Evolutionary conservation across 2,888 invertebrate species (phyloP), one percentile per base, ranked within the genome.

Genomic region (Cancer borealis): DNA sequence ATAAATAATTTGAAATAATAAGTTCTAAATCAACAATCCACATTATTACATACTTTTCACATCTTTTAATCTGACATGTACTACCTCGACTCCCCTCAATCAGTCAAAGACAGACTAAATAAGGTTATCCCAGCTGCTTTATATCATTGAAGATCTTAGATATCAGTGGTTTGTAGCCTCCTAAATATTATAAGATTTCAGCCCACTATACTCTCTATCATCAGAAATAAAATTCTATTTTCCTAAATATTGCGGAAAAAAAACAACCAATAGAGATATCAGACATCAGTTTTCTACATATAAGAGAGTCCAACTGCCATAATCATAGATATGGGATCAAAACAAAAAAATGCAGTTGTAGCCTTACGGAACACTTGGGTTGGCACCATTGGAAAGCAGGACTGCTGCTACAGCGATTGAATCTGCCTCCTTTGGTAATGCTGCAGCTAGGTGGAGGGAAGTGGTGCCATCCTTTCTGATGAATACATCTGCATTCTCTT

Each of bases 351-450:
- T 1, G 26, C 46, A 87, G 39, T 6, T 46, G 6, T 17, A 46
- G 47, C 90, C 93, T 93, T 91, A 93, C 93, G 88, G 91, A 87
- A 91, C 26, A 91, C 91, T 93, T 45, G 93, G 93, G 84, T 93
- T 93, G 21, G 93, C 93, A 0, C 93, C 91, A 30, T 45, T 54
- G 2, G 60, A 30, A 6, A 93, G 87, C 5, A 93, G 60, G 45
- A 93, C 5, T 17, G 87, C 54, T 6, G 91, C 91, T 0, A 91
- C 66, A 4, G 60, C 66, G 12, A 93, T 10, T 46, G 91, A 91
- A 17, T 93, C 92, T 45, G 88, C 88, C n/a, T 93, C 91, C 21
- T 91, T 87, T 12, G 91, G 45, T 47, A 93, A 91, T 14, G 54
- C 54, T 21, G 91, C 73, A 0, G 93, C 87, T 39, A 93, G 45